Evolutionary conservation across 2,888 invertebrate genomes (phyloP), one percentile per base, ranked within the genome.

Genomic region (Hesperia comma): DNA sequence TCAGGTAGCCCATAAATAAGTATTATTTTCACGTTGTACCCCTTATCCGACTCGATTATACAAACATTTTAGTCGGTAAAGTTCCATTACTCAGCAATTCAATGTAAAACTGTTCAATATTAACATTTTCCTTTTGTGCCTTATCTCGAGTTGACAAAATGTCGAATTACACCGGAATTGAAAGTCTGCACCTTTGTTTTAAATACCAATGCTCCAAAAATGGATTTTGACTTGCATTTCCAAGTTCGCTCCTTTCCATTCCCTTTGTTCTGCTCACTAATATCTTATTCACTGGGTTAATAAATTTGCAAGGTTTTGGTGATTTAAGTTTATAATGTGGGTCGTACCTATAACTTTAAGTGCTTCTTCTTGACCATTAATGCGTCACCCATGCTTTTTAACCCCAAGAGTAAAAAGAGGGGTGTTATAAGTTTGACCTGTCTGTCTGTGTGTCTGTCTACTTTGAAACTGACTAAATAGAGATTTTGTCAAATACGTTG

Each of bases 151-250:
- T 37, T 26, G 6, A n/a, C 26, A 49, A 64, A 64, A 51, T 53
- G 64, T 64, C n/a, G 51, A 60, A 53, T 66, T 33, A 33, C 32
- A 53, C 32, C 41, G 19, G 64, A 53, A 60, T 66, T 53, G 51
- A n/a, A 66, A 66, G 21, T 66, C 64, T 58, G 53, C 58, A 60
- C 53, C 58, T 66, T 60, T 66, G 64, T 60, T 66, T 66, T 66
- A 66, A 46, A 53, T 64, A 60, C 43, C 43, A 60, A 43, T 66
- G 60, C 54, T 51, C 43, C 54, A 53, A 54, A 26, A 66, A 66
- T 17, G 32, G 41, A 54, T 32, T 58, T 53, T 33, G 33, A 54
- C 19, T 53, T 60, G 33, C 41, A 64, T 64, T 58, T 64, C 14
- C 26, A 51, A 53, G 53, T 21, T 43, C 40, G 26, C 41, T 58